Evolutionary conservation across 2,888 invertebrate species (phyloP).

Genomic region (Vannuccia rotundouncinata): DNA sequence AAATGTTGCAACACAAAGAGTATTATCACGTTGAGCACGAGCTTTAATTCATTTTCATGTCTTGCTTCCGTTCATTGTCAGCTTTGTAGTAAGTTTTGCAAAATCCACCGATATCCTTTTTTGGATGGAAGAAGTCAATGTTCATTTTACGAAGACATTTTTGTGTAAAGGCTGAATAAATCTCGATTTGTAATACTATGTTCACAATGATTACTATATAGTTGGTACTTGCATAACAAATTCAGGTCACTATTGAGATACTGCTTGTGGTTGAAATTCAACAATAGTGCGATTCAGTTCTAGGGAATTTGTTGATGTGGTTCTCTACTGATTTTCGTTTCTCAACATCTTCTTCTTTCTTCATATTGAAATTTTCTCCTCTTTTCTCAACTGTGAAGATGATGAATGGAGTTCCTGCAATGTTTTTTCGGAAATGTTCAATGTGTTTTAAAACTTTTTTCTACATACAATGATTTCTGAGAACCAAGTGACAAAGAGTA

Average conservation of each 20-base stretch:
- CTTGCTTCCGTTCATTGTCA: constrained; percentile 11
- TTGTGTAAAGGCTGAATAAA: constrained; percentile 3
- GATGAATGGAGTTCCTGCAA: constrained; percentile 24
- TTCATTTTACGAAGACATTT: background rate
- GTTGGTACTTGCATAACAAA: constrained; percentile 7
- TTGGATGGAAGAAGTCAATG: constrained; percentile 21
- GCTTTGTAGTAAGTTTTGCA: constrained; percentile 25
- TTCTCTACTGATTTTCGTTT: constrained; percentile 21
- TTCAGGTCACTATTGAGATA: constrained; percentile 28
- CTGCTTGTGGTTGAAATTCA: constrained; percentile 3
- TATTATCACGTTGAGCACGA: constrained; percentile 26
- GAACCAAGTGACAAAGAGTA: constrained; percentile 8
- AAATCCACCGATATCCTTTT: constrained; percentile 31
- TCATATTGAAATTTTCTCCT: background rate
- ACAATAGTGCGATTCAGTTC: constrained; percentile 36
- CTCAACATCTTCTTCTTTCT: constrained; percentile 5
- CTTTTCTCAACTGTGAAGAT: constrained; percentile 9
- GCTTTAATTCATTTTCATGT: background rate
- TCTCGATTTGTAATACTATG: constrained; percentile 16
- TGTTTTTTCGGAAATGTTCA: constrained; percentile 7
- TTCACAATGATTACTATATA: constrained; percentile 20
- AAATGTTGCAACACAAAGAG: constrained; percentile 20
- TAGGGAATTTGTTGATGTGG: constrained; percentile 28
- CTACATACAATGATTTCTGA: constrained; percentile 23
- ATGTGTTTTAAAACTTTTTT: constrained; percentile 5